phyloP scores from a whole-genome alignment of 2,113 vertebrate genomes.

The Rhinichthys klamathensis region DNA sequence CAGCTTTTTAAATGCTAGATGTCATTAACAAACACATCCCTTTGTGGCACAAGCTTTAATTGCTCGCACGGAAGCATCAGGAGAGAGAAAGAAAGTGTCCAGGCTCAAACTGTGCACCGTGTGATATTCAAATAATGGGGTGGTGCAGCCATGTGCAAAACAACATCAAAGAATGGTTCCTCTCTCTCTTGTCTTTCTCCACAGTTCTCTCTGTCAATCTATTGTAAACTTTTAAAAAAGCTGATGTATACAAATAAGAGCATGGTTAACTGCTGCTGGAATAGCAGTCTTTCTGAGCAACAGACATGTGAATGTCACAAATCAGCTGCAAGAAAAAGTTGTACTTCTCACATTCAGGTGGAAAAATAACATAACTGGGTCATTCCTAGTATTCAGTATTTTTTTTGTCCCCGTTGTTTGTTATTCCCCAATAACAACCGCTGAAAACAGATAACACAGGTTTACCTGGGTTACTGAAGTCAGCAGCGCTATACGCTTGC shows the following conservation, averaged over 20 bases:
- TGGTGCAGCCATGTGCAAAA: conserved; percentile 52
- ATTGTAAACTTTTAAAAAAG: conserved; percentile 38
- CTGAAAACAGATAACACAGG: no score
- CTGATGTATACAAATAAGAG: conserved; percentile 14
- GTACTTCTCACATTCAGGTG: background rate
- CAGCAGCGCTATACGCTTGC: no score
- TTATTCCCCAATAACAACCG: no score
- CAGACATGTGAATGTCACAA: background rate
- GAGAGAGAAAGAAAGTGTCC: conserved; percentile 49
- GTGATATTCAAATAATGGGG: conserved; percentile 65
- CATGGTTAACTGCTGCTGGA: conserved; percentile 5
- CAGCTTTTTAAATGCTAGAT: conserved; percentile 58
- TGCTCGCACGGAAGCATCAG: conserved; percentile 53
- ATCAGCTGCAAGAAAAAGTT: background rate
- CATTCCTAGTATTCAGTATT: conserved; percentile 7
- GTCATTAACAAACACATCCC: conserved; percentile 61
- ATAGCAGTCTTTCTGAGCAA: background rate
- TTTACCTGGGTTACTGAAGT: no score
- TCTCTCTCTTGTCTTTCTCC: conserved; percentile 20
- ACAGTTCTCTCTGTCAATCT: conserved; percentile 26
- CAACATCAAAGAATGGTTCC: conserved; percentile 60
- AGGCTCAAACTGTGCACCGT: conserved; percentile 46
- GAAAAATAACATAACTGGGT: conserved; percentile 23
- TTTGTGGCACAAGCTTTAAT: conserved; percentile 59
- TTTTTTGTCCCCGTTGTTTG: background rate